Evolutionary conservation across 2,888 invertebrate species (phyloP).

Genomic region (Eretmocerus hayati): DNA sequence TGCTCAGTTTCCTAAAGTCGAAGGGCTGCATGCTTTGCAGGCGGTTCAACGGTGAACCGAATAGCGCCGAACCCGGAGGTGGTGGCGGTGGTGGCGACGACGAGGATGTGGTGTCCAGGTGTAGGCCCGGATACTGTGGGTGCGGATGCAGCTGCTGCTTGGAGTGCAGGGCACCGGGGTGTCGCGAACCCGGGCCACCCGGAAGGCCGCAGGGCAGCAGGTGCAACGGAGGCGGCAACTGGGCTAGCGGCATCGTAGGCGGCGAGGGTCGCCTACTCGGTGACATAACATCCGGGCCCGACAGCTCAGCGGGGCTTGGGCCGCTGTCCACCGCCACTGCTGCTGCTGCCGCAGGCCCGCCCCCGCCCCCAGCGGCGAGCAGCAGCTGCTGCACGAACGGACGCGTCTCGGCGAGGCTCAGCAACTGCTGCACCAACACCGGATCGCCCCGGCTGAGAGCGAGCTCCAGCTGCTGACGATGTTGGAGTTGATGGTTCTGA

Average conservation of each 20-base stretch:
- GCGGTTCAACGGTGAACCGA: slow-evolving; percentile 70
- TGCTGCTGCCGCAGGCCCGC: slow-evolving; percentile 36
- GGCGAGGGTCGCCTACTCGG: slow-evolving; percentile 63
- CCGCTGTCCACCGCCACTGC: neutral
- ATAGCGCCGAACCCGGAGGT: slow-evolving; percentile 50
- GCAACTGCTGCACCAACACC: slow-evolving; percentile 84
- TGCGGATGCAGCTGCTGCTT: slow-evolving; percentile 39
- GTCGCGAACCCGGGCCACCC: slow-evolving; percentile 43
- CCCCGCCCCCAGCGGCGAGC: slow-evolving; percentile 54
- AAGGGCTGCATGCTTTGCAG: slow-evolving; percentile 94
- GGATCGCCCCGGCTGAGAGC: too few relatives aligned
- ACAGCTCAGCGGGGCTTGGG: neutral
- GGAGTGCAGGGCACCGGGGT: too few relatives aligned
- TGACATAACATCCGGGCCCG: slow-evolving; percentile 55
- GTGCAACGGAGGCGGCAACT: slow-evolving; percentile 43
- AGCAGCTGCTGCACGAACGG: slow-evolving; percentile 65
- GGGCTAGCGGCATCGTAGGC: slow-evolving; percentile 49
- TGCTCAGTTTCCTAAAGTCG: slow-evolving; percentile 77
- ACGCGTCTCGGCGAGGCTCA: slow-evolving; percentile 83
- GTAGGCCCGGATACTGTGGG: slow-evolving; percentile 44
- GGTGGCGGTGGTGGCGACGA: slow-evolving; percentile 67
- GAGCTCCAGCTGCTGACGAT: too few relatives aligned
- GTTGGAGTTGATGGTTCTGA: too few relatives aligned
- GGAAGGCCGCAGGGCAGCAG: slow-evolving; percentile 45
- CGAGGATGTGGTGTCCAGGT: slow-evolving; percentile 45